Evolutionary conservation across 2,797 vertebrate genomes (phyloP).

Genomic region (Ctenosaura bakeri): DNA sequence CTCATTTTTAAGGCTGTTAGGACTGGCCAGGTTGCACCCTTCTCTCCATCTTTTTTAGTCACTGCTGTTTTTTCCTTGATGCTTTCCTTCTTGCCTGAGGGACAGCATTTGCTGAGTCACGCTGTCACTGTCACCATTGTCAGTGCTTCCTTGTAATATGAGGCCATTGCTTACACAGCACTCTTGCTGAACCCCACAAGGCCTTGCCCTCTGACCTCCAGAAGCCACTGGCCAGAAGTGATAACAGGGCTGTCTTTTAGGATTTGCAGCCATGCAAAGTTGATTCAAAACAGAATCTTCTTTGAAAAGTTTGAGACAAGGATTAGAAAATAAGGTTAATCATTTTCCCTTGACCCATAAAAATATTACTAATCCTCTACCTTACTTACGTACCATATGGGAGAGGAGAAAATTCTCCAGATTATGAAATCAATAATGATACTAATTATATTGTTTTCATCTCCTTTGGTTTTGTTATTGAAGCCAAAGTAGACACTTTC

Average conservation of each 20-base stretch:
- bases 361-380: not conserved
- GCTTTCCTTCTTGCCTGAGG: not conserved
- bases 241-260: slow-evolving; percentile 8
- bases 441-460: not conserved
- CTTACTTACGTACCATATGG: not conserved
- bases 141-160: not conserved
- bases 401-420: slow-evolving; percentile 2
- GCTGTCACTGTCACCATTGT: not conserved
- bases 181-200: not conserved
- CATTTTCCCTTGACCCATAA: not conserved
- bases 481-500: not conserved
- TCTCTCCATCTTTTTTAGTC: not conserved
- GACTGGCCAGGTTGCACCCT: not conserved
- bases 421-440: slow-evolving; percentile 4
- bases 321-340: not conserved
- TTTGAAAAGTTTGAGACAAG: not conserved
- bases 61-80: not conserved
- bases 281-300: not conserved
- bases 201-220: not conserved
- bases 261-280: slow-evolving; percentile 1
- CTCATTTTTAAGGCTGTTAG: not conserved
- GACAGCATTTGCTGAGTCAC: slow-evolving; percentile 3
- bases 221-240: not conserved
- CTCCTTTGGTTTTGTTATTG: slow-evolving; percentile 1
- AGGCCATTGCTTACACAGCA: not conserved